Base-by-base conservation (phyloP, 2,888 invertebrate species). In the Pyrgus malvae region DNA sequence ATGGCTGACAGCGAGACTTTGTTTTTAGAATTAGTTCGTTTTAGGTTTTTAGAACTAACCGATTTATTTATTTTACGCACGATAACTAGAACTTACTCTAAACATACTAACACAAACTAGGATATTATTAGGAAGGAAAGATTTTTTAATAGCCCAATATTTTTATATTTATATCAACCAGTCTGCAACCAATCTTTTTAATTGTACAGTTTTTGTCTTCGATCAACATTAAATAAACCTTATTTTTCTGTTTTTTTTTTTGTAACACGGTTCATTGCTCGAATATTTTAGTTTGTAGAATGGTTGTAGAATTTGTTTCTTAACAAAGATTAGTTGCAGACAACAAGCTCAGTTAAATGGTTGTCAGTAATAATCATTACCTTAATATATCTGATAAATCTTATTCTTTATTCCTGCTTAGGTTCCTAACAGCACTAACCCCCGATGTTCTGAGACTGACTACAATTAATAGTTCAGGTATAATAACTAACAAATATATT, bases 371-470 rank as follows among this genome's bases (percentile, higher is more conserved):
- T 33, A 8, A 6, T 35, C 9, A 37, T 29, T 16, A 7, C 35
- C 23, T 49, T 58, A 54, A 60, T 58, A 65, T 58, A 66, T 64
- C 63, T 62, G 55, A 63, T 64, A 58, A 62, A 65, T 66, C 61
- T 68, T 66, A 66, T 68, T 72, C 61, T 70, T 50, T 64, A 68
- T 69, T 70, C 69, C 72, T 82, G 81, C 77, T 70, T 90, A 91
- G 91, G 90, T 91, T 91, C 83, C 87, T 91, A 83, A 87, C 90
- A 69, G 91, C 91, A 75, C 79, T 91, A 83, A 91, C 91, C 69
- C 91, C 91, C 68, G 91, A 91, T 71, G 91, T 91, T 69, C 83
- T 91, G 75, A 87, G 91, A 83, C 80, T 91, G 85, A 91, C 91
- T 59, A 89, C 91, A 72, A 90, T 91, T 70, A 90, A 91, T 82